phyloP scores from a whole-genome alignment of 1,140 invertebrate species.

The Lucilia sericata region DNA sequence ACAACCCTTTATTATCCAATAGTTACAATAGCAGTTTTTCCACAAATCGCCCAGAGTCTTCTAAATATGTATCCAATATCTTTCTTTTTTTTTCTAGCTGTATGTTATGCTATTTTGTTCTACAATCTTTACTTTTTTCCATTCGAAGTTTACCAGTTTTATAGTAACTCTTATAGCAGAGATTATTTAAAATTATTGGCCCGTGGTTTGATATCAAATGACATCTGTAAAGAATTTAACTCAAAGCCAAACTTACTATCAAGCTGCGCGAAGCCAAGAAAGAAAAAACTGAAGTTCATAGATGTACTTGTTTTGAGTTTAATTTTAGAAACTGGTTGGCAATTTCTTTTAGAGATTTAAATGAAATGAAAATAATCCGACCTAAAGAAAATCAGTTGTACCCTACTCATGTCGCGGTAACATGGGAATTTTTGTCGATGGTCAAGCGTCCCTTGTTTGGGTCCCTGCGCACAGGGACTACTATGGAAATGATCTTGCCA shows the following conservation, averaged over 20 bases:
- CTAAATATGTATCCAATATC: neutral
- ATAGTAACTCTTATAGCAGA: neutral
- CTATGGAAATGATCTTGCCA: too few relatives aligned
- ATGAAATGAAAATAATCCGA: neutral
- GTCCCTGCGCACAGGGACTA: too few relatives aligned
- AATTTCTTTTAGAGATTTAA: conserved; percentile 5
- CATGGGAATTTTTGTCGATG: too few relatives aligned
- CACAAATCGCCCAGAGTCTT: neutral
- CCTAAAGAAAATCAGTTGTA: too few relatives aligned
- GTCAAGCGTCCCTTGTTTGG: too few relatives aligned
- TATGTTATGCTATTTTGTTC: neutral
- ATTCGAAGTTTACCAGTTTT: neutral
- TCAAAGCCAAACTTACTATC: neutral
- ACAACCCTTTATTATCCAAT: conserved; percentile 10
- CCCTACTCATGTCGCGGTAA: too few relatives aligned
- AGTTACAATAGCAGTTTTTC: neutral
- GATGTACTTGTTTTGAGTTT: neutral
- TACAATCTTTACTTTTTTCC: neutral
- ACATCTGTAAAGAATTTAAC: neutral
- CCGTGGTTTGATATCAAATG: conserved; percentile 15
- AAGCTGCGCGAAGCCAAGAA: neutral
- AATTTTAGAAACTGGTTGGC: neutral
- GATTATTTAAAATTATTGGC: conserved; percentile 14
- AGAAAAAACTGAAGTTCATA: neutral
- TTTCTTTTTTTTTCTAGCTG: neutral